phyloP scores from a whole-genome alignment of 2,113 vertebrate species.

The Hemichromis elongatus region DNA sequence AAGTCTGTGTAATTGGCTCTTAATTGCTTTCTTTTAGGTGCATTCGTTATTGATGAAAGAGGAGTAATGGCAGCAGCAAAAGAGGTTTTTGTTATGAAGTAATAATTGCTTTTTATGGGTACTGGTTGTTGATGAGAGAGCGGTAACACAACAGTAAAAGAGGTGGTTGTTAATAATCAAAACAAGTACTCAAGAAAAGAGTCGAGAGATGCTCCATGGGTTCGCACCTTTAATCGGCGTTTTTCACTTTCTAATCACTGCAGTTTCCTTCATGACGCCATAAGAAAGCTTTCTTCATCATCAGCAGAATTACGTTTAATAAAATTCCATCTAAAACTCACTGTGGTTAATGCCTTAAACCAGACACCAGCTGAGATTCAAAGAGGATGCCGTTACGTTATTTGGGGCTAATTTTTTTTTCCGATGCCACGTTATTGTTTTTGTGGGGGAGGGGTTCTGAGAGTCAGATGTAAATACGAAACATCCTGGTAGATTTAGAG shows the following conservation, averaged over 20 bases:
- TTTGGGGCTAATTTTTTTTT: slow-evolving; percentile 18
- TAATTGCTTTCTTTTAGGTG: not conserved
- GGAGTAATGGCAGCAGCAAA: not conserved
- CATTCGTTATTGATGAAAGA: not conserved
- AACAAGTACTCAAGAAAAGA: not conserved
- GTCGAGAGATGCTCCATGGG: not conserved
- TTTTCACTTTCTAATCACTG: slow-evolving; percentile 1
- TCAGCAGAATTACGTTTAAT: slow-evolving; percentile 52
- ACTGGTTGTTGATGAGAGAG: not conserved
- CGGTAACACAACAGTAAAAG: not conserved
- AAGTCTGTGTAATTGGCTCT: not conserved
- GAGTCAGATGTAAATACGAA: slow-evolving; percentile 64
- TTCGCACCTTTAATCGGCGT: slow-evolving; percentile 20
- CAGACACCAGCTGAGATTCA: slow-evolving; percentile 42
- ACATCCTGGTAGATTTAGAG: slow-evolving; percentile 91
- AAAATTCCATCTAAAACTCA: slow-evolving; percentile 45
- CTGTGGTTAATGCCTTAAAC: slow-evolving; percentile 26
- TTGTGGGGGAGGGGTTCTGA: slow-evolving; percentile 23
- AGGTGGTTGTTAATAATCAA: not conserved
- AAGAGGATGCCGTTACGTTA: slow-evolving; percentile 44
- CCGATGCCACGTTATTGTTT: slow-evolving; percentile 33
- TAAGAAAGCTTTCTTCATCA: slow-evolving; percentile 22
- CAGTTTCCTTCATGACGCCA: slow-evolving; percentile 5
- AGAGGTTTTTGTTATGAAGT: not conserved
- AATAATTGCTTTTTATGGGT: not conserved